phyloP scores from a whole-genome alignment of 1,140 invertebrate genomes.

The Zaprionus camerounensis region DNA sequence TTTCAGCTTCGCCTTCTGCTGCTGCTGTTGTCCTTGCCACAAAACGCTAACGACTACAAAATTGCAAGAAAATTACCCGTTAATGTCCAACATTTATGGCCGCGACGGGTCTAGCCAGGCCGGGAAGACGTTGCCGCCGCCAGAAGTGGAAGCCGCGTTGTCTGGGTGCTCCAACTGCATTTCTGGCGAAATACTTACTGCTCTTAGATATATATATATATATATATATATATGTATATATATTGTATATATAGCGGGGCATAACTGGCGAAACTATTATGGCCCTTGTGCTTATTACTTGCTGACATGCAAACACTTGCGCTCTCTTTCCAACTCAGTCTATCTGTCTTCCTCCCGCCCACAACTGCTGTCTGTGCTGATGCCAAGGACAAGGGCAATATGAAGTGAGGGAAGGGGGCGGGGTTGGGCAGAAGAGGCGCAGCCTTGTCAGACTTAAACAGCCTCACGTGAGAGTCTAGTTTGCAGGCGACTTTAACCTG shows the following conservation, averaged over 20 bases:
- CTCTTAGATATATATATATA: slow-evolving; percentile 19
- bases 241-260: slow-evolving; percentile 20
- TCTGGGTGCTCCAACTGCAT: slow-evolving; percentile 54
- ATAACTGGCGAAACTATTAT: slow-evolving; percentile 82
- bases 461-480: slow-evolving; percentile 13
- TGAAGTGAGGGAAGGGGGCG: slow-evolving; percentile 22
- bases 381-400: slow-evolving; percentile 78
- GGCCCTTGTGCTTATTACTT: slow-evolving; percentile 81
- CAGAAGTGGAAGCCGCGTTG: slow-evolving; percentile 40
- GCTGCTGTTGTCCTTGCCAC: slow-evolving; percentile 69
- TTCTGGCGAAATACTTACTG: slow-evolving; percentile 50
- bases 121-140: slow-evolving; percentile 45
- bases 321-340: slow-evolving; percentile 30
- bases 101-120: slow-evolving; percentile 41
- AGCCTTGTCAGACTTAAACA: slow-evolving; percentile 16
- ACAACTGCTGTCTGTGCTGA: slow-evolving; percentile 23
- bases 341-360: slow-evolving; percentile 5
- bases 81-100: slow-evolving; percentile 83
- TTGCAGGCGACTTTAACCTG: slow-evolving; percentile 40
- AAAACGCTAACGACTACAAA: slow-evolving; percentile 83
- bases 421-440: neutral
- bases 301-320: slow-evolving; percentile 81
- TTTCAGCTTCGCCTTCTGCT: slow-evolving; percentile 46
- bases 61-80: slow-evolving; percentile 84
- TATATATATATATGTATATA: slow-evolving; percentile 13